Percentiles rank a stretch among this genome's conserved stretches.
Evolutionary conservation across 2,113 vertebrate species (phyloP).

Genomic region (Carlito syrichta): DNA sequence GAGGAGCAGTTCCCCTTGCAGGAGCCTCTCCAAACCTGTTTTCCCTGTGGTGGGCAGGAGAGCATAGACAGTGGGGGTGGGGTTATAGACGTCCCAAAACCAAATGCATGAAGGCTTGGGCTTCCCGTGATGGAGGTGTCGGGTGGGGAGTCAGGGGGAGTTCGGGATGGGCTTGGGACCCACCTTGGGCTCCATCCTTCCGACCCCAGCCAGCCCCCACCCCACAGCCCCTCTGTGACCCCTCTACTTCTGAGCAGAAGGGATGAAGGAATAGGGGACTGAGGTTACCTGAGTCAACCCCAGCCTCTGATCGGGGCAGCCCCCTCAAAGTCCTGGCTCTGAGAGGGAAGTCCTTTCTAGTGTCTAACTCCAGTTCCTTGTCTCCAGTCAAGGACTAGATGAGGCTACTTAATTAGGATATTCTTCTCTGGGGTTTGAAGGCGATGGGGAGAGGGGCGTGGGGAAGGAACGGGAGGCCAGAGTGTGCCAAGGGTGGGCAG

Average conservation of each 20-base stretch:
- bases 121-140: background rate
- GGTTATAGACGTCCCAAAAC: background rate
- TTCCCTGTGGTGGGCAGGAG: background rate
- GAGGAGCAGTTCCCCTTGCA: background rate
- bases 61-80: background rate
- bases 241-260: background rate
- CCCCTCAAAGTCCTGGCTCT: background rate
- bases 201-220: background rate
- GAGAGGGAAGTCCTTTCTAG: background rate
- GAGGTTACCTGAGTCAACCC: background rate
- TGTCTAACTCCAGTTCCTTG: background rate
- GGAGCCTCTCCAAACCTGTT: conserved; percentile 3
- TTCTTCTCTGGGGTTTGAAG: background rate
- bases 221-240: background rate
- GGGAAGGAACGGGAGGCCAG: background rate
- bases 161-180: background rate
- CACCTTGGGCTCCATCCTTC: background rate
- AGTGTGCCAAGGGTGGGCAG: background rate
- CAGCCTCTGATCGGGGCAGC: background rate
- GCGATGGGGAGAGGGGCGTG: too few relatives aligned
- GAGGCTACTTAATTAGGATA: background rate
- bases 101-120: too few relatives aligned
- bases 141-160: too few relatives aligned
- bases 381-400: background rate
- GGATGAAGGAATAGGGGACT: background rate